phyloP scores from a whole-genome alignment of 2,113 vertebrate genomes.

The Festucalex cinctus region DNA sequence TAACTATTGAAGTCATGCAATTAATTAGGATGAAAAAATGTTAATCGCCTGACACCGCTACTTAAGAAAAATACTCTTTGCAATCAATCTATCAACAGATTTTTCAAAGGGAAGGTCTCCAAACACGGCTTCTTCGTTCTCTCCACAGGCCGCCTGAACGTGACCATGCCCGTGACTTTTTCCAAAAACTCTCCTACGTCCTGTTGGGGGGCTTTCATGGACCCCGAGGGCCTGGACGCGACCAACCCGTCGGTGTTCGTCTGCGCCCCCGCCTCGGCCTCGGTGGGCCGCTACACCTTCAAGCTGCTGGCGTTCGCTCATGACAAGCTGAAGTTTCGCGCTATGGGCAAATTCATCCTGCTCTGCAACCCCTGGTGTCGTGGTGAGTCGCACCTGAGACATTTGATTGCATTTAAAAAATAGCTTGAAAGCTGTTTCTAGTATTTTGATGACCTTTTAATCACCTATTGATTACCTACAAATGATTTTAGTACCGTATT shows the following conservation, averaged over 20 bases:
- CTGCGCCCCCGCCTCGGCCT: constrained; percentile 45
- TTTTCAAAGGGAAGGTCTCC: neutral
- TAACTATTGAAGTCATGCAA: too few species aligned
- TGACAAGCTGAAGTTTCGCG: neutral
- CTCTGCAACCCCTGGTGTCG: constrained; percentile 74
- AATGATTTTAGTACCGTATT: too few species aligned
- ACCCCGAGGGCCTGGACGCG: constrained; percentile 4
- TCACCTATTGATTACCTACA: too few species aligned
- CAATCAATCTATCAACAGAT: too few species aligned
- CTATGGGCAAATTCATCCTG: constrained; percentile 45
- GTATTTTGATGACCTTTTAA: too few species aligned
- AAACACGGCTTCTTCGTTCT: neutral
- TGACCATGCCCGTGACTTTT: constrained; percentile 45
- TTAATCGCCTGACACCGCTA: too few species aligned
- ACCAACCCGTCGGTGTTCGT: constrained; percentile 49
- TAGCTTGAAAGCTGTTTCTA: too few species aligned
- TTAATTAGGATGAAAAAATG: too few species aligned
- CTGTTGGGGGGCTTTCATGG: constrained; percentile 56
- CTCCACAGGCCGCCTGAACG: constrained; percentile 47
- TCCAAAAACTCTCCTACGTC: neutral
- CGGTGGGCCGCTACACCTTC: constrained; percentile 62
- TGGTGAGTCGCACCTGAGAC: constrained; percentile 39
- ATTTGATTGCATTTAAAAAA: neutral
- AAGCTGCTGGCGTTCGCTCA: constrained; percentile 32
- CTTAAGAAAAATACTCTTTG: too few species aligned